Percentiles rank a stretch among this genome's conserved stretches.
Conservation (phyloP, 1,140 invertebrate species). For the Pseudomyrmex cubaensis region DNA sequence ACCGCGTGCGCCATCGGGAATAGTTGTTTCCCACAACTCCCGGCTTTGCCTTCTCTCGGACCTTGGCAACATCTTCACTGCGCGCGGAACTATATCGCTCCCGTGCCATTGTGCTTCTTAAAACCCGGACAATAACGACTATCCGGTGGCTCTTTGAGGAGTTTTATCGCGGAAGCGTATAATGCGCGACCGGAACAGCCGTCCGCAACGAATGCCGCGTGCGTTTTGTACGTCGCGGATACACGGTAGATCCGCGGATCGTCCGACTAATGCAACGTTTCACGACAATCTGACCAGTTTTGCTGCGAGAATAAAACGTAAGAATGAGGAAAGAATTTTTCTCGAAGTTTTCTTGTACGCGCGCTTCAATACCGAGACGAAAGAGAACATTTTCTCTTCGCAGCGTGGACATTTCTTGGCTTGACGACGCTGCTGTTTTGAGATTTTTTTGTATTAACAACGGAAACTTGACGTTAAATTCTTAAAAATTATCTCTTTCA, state of each 20-base stretch:
- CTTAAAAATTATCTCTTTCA: too few relatives aligned
- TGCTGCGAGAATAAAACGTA: background rate
- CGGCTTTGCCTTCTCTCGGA: background rate
- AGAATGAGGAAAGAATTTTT: slow-evolving; percentile 17
- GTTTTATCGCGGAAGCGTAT: slow-evolving; percentile 52
- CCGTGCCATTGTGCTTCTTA: slow-evolving; percentile 39
- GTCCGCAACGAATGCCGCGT: slow-evolving; percentile 27
- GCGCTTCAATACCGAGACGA: slow-evolving; percentile 1
- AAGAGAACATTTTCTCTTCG: background rate
- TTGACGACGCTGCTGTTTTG: background rate
- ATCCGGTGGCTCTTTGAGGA: slow-evolving; percentile 33
- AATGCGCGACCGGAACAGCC: slow-evolving; percentile 33
- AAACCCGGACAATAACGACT: slow-evolving; percentile 53
- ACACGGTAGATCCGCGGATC: slow-evolving; percentile 2
- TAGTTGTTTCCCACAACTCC: background rate
- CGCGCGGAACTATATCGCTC: background rate
- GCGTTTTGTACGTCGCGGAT: slow-evolving; percentile 4
- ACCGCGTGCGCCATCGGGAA: slow-evolving; percentile 18
- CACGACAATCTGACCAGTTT: slow-evolving; percentile 12
- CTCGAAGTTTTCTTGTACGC: background rate
- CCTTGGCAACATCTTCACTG: slow-evolving; percentile 25
- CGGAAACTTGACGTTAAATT: background rate
- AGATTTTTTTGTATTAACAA: background rate
- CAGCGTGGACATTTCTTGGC: background rate
- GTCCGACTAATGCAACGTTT: slow-evolving; percentile 27